Conservation (phyloP, 23 tunicate genomes). For the Clavelina lepadiformis region DNA sequence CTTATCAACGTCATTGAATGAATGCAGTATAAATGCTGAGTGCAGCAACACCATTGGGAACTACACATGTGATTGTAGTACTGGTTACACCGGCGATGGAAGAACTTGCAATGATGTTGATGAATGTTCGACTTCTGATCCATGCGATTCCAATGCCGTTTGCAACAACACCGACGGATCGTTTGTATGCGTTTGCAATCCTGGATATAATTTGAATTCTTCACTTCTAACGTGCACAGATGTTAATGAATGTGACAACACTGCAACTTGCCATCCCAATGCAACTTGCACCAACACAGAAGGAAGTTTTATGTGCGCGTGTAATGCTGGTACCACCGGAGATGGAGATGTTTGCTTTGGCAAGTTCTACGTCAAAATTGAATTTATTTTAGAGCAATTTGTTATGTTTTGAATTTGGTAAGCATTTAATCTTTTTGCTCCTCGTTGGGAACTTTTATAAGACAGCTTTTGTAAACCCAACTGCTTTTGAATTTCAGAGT, state of each 20-base stretch:
- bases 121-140: conserved; percentile 16
- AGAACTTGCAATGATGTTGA: conserved; percentile 26
- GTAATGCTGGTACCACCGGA: conserved; percentile 26
- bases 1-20: not conserved
- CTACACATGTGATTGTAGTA: conserved; percentile 15
- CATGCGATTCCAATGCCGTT: conserved; percentile 18
- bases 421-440: too few relatives aligned
- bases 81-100: conserved; percentile 12
- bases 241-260: not conserved
- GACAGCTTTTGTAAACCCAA: too few relatives aligned
- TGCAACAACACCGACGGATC: conserved; percentile 36
- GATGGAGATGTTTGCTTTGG: conserved; percentile 10
- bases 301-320: conserved; percentile 24
- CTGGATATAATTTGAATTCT: too few relatives aligned
- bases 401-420: too few relatives aligned
- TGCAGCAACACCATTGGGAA: conserved; percentile 1
- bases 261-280: conserved; percentile 4
- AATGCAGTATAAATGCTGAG: not conserved
- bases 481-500: too few relatives aligned
- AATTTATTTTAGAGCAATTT: too few relatives aligned
- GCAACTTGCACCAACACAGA: conserved; percentile 27
- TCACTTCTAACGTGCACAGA: not conserved
- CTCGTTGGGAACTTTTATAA: too few relatives aligned
- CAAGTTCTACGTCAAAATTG: too few relatives aligned
- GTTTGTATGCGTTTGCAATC: too few relatives aligned